A percentile compares a stretch with the other conserved stretches of the same genome.
These are phyloP conservation scores for Chrysaora quinquecirrha DNA, from an alignment of 30 jellyfish, hydroid and myxozoan species.

Conservation along the genomic window DNA sequence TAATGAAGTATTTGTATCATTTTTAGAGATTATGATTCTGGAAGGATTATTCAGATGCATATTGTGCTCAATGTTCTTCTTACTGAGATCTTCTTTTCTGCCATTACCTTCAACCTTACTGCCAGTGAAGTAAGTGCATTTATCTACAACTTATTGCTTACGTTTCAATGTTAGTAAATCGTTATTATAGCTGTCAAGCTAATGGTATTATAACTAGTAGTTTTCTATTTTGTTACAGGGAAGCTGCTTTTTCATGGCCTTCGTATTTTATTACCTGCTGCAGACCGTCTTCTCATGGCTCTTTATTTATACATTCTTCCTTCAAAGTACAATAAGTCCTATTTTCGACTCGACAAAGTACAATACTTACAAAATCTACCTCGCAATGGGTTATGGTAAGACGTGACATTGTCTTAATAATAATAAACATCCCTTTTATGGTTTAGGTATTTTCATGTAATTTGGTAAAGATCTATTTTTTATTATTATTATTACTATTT, in stretches of 20 bases:
- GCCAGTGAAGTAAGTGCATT: slow-evolving; percentile 68
- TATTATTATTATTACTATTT: too few species aligned
- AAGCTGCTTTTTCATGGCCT: slow-evolving; percentile 82
- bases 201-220: too few species aligned
- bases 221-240: slow-evolving; percentile 42
- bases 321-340: slow-evolving; percentile 75
- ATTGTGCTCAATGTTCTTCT: slow-evolving; percentile 76
- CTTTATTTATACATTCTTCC: slow-evolving; percentile 80
- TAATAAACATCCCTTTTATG: too few species aligned
- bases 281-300: slow-evolving; percentile 95
- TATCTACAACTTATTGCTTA: too few species aligned
- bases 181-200: too few species aligned
- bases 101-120: slow-evolving; percentile 70
- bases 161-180: too few species aligned
- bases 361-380: slow-evolving; percentile 88
- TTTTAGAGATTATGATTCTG: slow-evolving; percentile 84
- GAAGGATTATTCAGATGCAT: slow-evolving; percentile 93
- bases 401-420: neutral
- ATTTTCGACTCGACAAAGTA: slow-evolving; percentile 80
- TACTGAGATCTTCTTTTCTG: slow-evolving; percentile 77
- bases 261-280: slow-evolving; percentile 81
- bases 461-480: too few species aligned
- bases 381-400: slow-evolving; percentile 86
- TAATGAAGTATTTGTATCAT: neutral
- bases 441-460: too few species aligned